These are phyloP conservation scores for Crepidodera aurea DNA, from an alignment of 2,888 invertebrate genomes.

Conservation along the genomic window DNA sequence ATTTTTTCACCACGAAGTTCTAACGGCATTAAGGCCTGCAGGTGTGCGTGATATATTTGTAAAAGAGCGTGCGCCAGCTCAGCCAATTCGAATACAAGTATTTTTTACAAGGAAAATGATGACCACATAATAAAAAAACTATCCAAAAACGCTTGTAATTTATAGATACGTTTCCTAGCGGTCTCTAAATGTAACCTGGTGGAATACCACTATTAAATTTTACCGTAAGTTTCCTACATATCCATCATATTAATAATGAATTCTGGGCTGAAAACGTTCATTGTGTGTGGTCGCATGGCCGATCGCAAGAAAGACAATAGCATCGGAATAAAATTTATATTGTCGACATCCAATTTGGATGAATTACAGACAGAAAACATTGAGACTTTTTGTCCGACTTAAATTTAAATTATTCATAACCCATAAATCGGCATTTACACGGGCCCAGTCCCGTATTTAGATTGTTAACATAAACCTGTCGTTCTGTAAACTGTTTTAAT, in stretches of 20 bases:
- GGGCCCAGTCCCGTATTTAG: constrained; percentile 54
- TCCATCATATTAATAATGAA: not conserved
- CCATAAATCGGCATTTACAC: constrained; percentile 58
- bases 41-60: too few relatives aligned
- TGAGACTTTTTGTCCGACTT: constrained; percentile 47
- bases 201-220: too few relatives aligned
- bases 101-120: too few relatives aligned
- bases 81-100: too few relatives aligned
- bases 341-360: constrained; percentile 56
- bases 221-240: not conserved
- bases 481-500: constrained; percentile 58
- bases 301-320: constrained; percentile 45
- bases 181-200: too few relatives aligned
- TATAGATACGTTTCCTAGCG: too few relatives aligned
- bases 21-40: too few relatives aligned
- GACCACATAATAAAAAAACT: too few relatives aligned
- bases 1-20: too few relatives aligned
- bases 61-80: too few relatives aligned
- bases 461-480: constrained; percentile 59
- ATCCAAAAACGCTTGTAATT: too few relatives aligned
- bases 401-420: constrained; percentile 57
- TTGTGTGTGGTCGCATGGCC: constrained; percentile 51
- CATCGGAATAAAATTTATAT: constrained; percentile 52
- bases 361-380: constrained; percentile 55
- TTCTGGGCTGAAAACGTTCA: constrained; percentile 12